phyloP scores from a whole-genome alignment of 2,888 invertebrate species.

The Synanthedon vespiformis region DNA sequence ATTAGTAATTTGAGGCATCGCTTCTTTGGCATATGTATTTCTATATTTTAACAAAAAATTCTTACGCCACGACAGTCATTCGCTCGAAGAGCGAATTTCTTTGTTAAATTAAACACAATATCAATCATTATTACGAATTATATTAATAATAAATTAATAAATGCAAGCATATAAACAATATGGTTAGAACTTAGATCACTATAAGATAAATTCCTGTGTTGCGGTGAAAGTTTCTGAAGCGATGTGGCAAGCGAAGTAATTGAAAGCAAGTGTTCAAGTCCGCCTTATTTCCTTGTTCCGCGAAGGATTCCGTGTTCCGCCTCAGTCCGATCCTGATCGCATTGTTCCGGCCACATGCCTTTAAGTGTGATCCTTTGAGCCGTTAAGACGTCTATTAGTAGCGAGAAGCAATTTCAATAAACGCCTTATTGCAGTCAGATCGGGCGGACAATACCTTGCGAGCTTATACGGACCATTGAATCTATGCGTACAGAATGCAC shows the following conservation, averaged over 20 bases:
- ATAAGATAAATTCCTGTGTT: no score
- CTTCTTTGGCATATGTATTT: no score
- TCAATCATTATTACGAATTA: no score
- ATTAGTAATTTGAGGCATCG: no score
- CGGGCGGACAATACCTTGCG: not conserved
- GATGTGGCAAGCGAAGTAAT: not conserved
- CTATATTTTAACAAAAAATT: no score
- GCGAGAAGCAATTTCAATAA: conserved; percentile 21
- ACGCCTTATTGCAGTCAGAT: conserved; percentile 14
- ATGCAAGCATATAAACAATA: no score
- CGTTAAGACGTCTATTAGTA: conserved; percentile 10
- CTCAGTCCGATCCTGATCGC: conserved; percentile 1
- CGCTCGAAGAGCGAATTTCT: no score
- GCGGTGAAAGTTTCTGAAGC: no score
- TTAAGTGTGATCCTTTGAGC: conserved; percentile 8
- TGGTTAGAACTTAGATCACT: no score
- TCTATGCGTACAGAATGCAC: not conserved
- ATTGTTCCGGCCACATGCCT: conserved; percentile 4
- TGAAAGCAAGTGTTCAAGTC: not conserved
- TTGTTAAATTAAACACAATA: no score
- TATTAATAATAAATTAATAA: no score
- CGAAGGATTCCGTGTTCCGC: conserved; percentile 4
- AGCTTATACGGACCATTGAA: not conserved
- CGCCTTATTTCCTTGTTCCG: not conserved
- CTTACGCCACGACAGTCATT: no score